Evolutionary conservation across 2,888 invertebrate species (phyloP), one percentile per base, ranked within the genome.

Genomic region (Gandaritis pyraliata): DNA sequence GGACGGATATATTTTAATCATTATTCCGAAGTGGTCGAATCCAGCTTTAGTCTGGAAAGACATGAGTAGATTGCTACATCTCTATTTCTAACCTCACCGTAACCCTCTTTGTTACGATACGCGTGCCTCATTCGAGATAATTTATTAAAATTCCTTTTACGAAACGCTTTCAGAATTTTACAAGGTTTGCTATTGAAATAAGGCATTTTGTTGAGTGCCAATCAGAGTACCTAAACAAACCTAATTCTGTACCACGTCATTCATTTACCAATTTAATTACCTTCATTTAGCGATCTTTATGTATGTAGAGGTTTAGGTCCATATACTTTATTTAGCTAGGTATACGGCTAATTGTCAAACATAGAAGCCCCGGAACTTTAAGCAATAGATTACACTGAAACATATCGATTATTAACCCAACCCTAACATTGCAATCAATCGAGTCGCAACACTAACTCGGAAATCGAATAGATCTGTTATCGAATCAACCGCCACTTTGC

Each of bases 401-500:
- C 30, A 33, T 48, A 13, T 29, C 30, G 30, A 49, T 49, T 33
- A 12, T 46, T 12, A 36, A 11, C 12, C 12, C 12, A 36, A 46
- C 29, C 30, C 18, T 16, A 41, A 33, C 47, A 36, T 2, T 33
- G 51, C 33, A 47, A 56, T 61, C 48, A 52, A 61, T 52, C 48
- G 41, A 43, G 30, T 23, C 33, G 46, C 41, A 47, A 39, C 29
- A 43, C 52, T 57, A 63, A 45, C 30, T 63, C 38, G 41, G 51
- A 38, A 38, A 4, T 58, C 39, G 33, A 58, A 58, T 51, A 43
- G 55, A 52, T 52, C 56, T 52, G 56, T 59, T 59, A 64, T 59
- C 52, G 49, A 64, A 59, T 64, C 56, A 64, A 52, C 59, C 33
- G 48, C 59, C 64, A 59, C 58, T 63, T 56, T 56, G 48, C 47